Evolutionary conservation across 2,888 invertebrate genomes (phyloP), one percentile per base, ranked within the genome.

Genomic region (Diogma glabrata): DNA sequence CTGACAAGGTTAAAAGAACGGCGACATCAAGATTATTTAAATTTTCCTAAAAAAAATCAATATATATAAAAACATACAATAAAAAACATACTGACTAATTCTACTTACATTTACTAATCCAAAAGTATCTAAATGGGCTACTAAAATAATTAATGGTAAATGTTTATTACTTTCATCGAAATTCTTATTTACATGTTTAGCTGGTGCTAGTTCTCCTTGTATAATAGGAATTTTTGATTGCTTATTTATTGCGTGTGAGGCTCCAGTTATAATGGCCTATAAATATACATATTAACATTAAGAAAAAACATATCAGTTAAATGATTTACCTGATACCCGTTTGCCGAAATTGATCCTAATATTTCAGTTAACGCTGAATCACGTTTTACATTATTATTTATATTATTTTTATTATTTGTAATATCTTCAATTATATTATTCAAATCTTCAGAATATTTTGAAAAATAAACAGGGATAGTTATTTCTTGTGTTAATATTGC

Each of bases 261-360:
- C 74, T 6, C 88, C 81, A 53, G 84, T 78, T 22, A 93, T 84
- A 56, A 90, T 88, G 67, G 70, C 82, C n/a, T n/a, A n/a, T n/a
- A n/a, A n/a, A n/a, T n/a, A n/a, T n/a, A n/a, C n/a, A n/a, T n/a
- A n/a, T n/a, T n/a, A n/a, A n/a, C n/a, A n/a, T n/a, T n/a, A n/a
- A n/a, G n/a, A n/a, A n/a, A n/a, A n/a, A n/a, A n/a, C n/a, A n/a
- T n/a, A n/a, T n/a, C n/a, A n/a, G n/a, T n/a, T n/a, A n/a, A n/a
- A n/a, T n/a, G n/a, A n/a, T n/a, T n/a, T n/a, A n/a, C n/a, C 72
- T 95, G 95, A 71, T 93, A 95, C 9, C 95, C 94, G 73, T 93
- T 94, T 0, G 91, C 92, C 16, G 90, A 86, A n/a, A 94, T 82
- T 12, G 89, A 83, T 62, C 84, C 84, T 53, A 92, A 70, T 67